Conservation (phyloP, 2,888 invertebrate species). For the Arge pagana region DNA sequence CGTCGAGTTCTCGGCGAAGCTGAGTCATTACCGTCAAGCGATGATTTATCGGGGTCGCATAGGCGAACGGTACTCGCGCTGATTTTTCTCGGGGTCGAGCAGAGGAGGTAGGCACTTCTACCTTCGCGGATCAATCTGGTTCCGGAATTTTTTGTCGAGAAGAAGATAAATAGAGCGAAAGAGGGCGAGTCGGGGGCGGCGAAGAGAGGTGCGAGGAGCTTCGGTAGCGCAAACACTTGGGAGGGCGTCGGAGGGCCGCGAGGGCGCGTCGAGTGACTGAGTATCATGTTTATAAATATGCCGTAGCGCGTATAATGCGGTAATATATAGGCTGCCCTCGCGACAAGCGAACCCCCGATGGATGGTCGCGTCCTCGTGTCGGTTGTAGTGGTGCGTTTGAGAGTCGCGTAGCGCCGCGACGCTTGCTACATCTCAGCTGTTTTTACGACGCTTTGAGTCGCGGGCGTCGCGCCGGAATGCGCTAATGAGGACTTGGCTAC, state of each 20-base stretch:
- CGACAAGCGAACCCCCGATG: neutral
- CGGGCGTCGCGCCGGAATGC: constrained; percentile 59
- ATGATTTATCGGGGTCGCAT: too few species aligned
- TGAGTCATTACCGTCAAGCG: too few species aligned
- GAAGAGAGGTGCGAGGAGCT: neutral
- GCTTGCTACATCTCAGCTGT: constrained; percentile 52
- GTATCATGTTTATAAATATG: constrained; percentile 25
- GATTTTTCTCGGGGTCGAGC: too few species aligned
- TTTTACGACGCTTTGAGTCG: constrained; percentile 58
- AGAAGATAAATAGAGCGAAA: too few species aligned
- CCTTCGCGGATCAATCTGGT: too few species aligned
- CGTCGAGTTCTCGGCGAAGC: too few species aligned
- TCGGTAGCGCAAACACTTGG: constrained; percentile 6
- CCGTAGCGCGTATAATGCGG: constrained; percentile 22
- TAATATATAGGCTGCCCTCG: constrained; percentile 21
- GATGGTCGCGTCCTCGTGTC: neutral
- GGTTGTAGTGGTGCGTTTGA: constrained; percentile 7
- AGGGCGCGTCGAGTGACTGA: constrained; percentile 20
- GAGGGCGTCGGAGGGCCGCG: constrained; percentile 18
- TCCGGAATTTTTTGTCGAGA: too few species aligned
- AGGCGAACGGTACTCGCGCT: too few species aligned
- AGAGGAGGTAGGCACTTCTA: too few species aligned
- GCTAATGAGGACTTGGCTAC: constrained; percentile 59
- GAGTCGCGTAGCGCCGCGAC: constrained; percentile 28
- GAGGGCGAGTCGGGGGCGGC: too few species aligned